Conservation (phyloP, 1,140 invertebrate species). For the Zaprionus capensis region DNA sequence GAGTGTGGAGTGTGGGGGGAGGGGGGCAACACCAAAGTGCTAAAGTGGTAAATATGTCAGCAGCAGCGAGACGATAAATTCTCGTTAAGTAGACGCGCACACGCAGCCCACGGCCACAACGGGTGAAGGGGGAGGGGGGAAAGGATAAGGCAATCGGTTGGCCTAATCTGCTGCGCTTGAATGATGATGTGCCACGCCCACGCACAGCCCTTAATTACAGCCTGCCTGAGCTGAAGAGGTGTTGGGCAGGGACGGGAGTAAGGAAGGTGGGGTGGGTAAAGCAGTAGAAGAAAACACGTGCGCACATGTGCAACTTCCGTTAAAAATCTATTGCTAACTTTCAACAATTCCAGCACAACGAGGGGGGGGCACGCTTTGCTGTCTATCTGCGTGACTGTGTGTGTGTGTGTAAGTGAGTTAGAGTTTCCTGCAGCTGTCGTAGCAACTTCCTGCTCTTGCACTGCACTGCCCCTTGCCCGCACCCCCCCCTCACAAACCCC, state of each 20-base stretch:
- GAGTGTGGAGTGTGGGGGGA: not conserved
- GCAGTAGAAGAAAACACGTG: slow-evolving; percentile 66
- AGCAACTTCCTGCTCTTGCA: slow-evolving; percentile 73
- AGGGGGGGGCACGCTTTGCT: not conserved
- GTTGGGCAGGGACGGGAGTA: not conserved
- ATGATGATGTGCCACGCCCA: slow-evolving; percentile 79
- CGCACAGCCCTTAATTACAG: slow-evolving; percentile 75
- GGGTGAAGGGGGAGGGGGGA: not conserved
- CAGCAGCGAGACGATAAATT: slow-evolving; percentile 76
- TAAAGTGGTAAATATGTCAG: slow-evolving; percentile 83
- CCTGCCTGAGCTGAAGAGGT: slow-evolving; percentile 10
- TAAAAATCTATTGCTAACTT: slow-evolving; percentile 83
- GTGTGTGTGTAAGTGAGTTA: slow-evolving; percentile 80
- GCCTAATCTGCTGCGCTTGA: slow-evolving; percentile 78
- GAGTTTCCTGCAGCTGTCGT: slow-evolving; percentile 81
- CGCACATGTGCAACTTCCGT: slow-evolving; percentile 82
- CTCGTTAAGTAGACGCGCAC: slow-evolving; percentile 80
- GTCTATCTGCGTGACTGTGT: slow-evolving; percentile 37
- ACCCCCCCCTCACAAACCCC: slow-evolving; percentile 36
- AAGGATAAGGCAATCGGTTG: slow-evolving; percentile 62
- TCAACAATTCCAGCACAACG: slow-evolving; percentile 71
- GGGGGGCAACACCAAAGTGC: slow-evolving; percentile 44
- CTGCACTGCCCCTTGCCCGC: slow-evolving; percentile 12
- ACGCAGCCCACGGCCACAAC: slow-evolving; percentile 54
- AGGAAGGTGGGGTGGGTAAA: slow-evolving; percentile 5